Evolutionary conservation across 2,113 vertebrate genomes (phyloP), one percentile per base, ranked within the genome.

Genomic region (Agapornis roseicollis): DNA sequence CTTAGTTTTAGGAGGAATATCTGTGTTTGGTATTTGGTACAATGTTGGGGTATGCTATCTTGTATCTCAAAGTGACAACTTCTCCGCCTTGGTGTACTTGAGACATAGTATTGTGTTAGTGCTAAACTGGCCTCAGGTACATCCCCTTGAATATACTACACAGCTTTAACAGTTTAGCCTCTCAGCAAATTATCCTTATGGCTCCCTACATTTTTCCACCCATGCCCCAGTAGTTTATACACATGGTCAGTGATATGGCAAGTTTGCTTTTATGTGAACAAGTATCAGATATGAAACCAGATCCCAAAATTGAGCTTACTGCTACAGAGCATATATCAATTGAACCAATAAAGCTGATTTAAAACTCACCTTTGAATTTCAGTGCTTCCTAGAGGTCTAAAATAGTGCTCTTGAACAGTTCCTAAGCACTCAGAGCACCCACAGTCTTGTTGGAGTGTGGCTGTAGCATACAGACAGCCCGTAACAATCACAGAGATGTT

Each of bases 401-500:
- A 56, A 13, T 27, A 18, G 29, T 27, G 31, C 15, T 37, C 47
- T 80, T 17, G 3, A 16, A 2, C 15, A 58, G 85, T 37, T n/a
- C 50, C 27, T 33, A 12, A 53, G 41, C 27, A 5, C 25, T 28
- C 14, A 2, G 44, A 47, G 58, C 64, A 49, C 39, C 68, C 60
- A 39, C 13, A 10, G n/a, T 17, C 70, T 55, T 25, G 31, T 24
- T 3, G 6, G 24, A 58, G 56, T 5, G 35, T 49, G 73, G 28
- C 50, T 31, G 12, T 46, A 50, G 47, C 27, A 37, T 17, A 35
- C 20, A 31, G 41, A 13, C 13, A 11, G 35, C 31, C 35, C 24
- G 18, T n/a, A 25, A 18, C 41, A 56, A 53, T 14, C 23, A 3
- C 0, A 2, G 33, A 39, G 70, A 7, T 2, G 4, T 46, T 44